phyloP scores from a whole-genome alignment of 2,888 invertebrate genomes.

The Drosophila planitibia region DNA sequence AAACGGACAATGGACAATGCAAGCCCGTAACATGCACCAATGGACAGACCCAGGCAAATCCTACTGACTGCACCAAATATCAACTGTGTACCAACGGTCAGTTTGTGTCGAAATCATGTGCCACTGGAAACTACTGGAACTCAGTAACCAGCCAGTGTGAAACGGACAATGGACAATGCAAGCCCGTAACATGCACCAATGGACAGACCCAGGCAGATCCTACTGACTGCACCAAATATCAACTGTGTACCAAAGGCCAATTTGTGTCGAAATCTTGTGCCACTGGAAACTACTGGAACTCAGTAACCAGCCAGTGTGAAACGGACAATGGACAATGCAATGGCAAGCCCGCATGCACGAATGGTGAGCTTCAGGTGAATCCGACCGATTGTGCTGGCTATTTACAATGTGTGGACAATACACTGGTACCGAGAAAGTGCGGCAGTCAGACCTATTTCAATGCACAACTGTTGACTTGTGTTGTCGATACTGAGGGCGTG shows the following conservation, averaged over 20 bases:
- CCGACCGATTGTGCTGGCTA: conserved; percentile 59
- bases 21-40: not conserved
- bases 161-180: conserved; percentile 18
- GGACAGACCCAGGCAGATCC: conserved; percentile 13
- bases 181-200: conserved; percentile 18
- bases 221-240: conserved; percentile 33
- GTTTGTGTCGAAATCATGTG: conserved; percentile 11
- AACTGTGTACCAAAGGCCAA: conserved; percentile 24
- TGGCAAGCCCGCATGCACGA: conserved; percentile 20
- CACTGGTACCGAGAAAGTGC: conserved; percentile 35
- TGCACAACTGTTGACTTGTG: conserved; percentile 5
- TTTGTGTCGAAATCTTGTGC: conserved; percentile 17
- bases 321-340: conserved; percentile 46
- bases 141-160: not conserved
- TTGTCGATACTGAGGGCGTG: conserved; percentile 27
- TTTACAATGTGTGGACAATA: conserved; percentile 38
- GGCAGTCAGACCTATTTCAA: conserved; percentile 34
- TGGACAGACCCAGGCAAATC: not conserved
- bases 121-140: conserved; percentile 20
- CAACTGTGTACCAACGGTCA: conserved; percentile 15
- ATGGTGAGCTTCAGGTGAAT: conserved; percentile 27
- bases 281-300: conserved; percentile 24
- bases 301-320: conserved; percentile 4
- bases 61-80: conserved; percentile 30
- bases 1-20: too few species aligned